Percentiles rank a stretch among this genome's conserved stretches.
Evolutionary conservation across 2,888 invertebrate genomes (phyloP).

Genomic region (Acleris holmiana): DNA sequence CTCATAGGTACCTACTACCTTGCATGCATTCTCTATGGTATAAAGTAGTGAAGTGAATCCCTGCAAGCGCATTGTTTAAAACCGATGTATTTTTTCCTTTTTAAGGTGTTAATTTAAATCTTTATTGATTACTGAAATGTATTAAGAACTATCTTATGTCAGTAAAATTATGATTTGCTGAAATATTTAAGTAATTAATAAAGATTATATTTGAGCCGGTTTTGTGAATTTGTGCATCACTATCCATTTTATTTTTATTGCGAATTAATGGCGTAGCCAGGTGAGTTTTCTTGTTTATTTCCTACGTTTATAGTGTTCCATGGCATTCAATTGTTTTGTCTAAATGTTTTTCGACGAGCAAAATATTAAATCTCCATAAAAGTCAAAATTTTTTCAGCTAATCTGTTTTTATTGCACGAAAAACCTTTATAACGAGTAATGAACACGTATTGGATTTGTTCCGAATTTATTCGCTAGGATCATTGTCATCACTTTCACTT

Average conservation of each 20-base stretch:
- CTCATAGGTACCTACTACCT: too few species aligned
- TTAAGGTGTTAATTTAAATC: too few species aligned
- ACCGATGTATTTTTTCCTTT: too few species aligned
- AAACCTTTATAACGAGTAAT: constrained; percentile 79
- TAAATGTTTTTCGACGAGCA: constrained; percentile 79
- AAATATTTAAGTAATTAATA: too few species aligned
- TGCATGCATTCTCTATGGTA: too few species aligned
- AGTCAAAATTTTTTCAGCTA: constrained; percentile 81
- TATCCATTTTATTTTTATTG: constrained; percentile 78
- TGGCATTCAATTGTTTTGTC: constrained; percentile 81
- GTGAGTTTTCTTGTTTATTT: constrained; percentile 84
- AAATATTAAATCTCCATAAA: constrained; percentile 74
- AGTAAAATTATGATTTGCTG: too few species aligned
- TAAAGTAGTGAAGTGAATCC: too few species aligned
- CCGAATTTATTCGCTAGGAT: constrained; percentile 82
- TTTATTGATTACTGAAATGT: too few species aligned
- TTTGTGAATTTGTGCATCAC: constrained; percentile 20
- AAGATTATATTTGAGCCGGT: constrained; percentile 3
- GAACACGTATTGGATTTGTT: constrained; percentile 83
- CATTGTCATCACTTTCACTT: constrained; percentile 85
- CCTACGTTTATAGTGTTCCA: constrained; percentile 78
- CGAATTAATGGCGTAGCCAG: constrained; percentile 85
- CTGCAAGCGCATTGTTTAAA: too few species aligned
- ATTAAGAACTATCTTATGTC: too few species aligned
- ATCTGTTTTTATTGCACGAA: constrained; percentile 75